These are phyloP conservation scores for Triplophysa dalaica DNA, from an alignment of 2,113 vertebrate species.

Conservation along the genomic window DNA sequence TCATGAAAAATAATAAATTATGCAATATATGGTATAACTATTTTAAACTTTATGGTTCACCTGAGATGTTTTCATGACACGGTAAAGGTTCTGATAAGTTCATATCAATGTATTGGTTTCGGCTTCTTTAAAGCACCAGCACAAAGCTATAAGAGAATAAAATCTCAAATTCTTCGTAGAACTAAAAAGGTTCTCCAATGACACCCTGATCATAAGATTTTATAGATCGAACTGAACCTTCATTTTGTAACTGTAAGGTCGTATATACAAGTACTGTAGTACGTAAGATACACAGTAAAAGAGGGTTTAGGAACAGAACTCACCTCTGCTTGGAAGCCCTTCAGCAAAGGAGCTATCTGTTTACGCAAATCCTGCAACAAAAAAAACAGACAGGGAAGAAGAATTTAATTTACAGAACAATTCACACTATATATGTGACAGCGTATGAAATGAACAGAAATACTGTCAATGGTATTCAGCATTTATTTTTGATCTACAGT, in stretches of 20 bases:
- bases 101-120: neutral
- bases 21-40: too few relatives aligned
- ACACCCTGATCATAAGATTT: too few relatives aligned
- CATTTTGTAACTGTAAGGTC: neutral
- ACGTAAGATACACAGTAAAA: neutral
- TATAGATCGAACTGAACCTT: neutral
- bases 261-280: neutral
- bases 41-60: too few relatives aligned
- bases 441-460: neutral
- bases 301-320: conserved; percentile 56
- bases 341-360: conserved; percentile 88
- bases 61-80: too few relatives aligned
- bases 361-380: conserved; percentile 85
- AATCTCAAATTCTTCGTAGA: neutral
- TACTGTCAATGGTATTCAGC: neutral
- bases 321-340: conserved; percentile 94
- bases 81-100: neutral
- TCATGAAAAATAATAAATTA: too few relatives aligned
- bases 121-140: too few relatives aligned
- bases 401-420: conserved; percentile 10
- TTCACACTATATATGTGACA: neutral
- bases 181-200: too few relatives aligned
- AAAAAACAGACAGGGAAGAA: conserved; percentile 35
- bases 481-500: neutral
- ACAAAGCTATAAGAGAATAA: neutral